Conservation (phyloP, 2,888 invertebrate genomes). For the Agonopterix subpropinquella region DNA sequence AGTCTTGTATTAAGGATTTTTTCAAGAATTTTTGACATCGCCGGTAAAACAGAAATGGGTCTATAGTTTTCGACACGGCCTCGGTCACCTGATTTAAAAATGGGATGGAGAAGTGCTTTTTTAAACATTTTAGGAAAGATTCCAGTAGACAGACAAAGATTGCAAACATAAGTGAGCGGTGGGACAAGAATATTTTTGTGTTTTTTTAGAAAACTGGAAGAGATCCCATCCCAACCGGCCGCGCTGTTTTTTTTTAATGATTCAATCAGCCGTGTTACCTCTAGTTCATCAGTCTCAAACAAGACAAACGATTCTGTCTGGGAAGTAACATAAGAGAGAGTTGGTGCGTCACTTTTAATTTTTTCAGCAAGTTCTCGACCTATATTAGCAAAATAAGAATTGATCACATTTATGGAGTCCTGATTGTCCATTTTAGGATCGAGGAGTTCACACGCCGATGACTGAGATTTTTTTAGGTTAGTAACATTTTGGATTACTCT, state of each 20-base stretch:
- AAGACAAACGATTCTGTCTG: background rate
- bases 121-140: slow-evolving; percentile 3
- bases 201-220: background rate
- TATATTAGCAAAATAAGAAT: background rate
- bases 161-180: background rate
- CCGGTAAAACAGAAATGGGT: slow-evolving; percentile 2
- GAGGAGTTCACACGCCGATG: background rate
- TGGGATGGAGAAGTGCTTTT: slow-evolving; percentile 1
- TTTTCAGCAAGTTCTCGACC: background rate
- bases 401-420: background rate
- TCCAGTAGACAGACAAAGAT: background rate
- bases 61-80: slow-evolving; percentile 2
- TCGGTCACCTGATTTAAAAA: slow-evolving; percentile 4
- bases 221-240: background rate
- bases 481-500: background rate
- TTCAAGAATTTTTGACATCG: slow-evolving; percentile 1
- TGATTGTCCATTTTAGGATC: no score
- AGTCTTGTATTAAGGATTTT: background rate
- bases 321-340: background rate
- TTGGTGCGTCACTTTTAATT: background rate
- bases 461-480: background rate
- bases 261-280: background rate
- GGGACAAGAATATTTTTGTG: background rate
- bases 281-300: background rate
- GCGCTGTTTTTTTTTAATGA: background rate